These are phyloP conservation scores for Abrostola tripartita DNA, from an alignment of 2,888 invertebrate species.

Conservation along the genomic window DNA sequence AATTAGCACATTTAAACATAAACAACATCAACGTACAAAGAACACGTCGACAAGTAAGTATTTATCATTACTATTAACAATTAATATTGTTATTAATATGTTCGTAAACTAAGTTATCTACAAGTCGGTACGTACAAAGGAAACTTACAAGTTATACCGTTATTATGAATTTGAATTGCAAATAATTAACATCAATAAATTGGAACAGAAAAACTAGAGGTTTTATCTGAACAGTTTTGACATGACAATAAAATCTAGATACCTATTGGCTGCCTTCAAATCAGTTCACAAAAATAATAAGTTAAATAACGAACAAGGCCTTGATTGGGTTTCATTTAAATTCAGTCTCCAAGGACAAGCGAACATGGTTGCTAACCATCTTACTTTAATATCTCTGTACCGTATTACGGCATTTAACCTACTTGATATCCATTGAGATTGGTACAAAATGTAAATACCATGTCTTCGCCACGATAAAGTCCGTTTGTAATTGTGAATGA, in stretches of 20 bases:
- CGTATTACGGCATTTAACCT: constrained; percentile 41
- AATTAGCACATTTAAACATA: constrained; percentile 45
- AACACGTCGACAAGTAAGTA: constrained; percentile 49
- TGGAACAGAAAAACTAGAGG: not conserved
- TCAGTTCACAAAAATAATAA: constrained; percentile 4
- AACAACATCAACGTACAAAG: constrained; percentile 54
- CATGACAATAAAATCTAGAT: not conserved
- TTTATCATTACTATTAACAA: constrained; percentile 50
- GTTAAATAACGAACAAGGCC: not conserved
- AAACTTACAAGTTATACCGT: constrained; percentile 19
- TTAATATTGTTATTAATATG: constrained; percentile 37
- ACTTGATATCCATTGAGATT: constrained; percentile 55
- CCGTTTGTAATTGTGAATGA: constrained; percentile 48
- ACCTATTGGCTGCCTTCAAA: not conserved
- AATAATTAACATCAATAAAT: constrained; percentile 9
- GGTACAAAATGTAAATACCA: constrained; percentile 58
- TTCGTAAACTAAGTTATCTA: constrained; percentile 41
- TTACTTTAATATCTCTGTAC: constrained; percentile 24
- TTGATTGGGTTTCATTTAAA: constrained; percentile 14
- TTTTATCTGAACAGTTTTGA: not conserved
- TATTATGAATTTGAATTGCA: constrained; percentile 30
- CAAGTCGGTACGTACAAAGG: constrained; percentile 39
- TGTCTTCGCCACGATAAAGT: constrained; percentile 51
- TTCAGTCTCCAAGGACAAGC: constrained; percentile 21
- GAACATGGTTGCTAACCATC: constrained; percentile 25